These are phyloP conservation scores for Pogonomyrmex barbatus DNA, from an alignment of 1,140 invertebrate genomes.

Conservation along the genomic window DNA sequence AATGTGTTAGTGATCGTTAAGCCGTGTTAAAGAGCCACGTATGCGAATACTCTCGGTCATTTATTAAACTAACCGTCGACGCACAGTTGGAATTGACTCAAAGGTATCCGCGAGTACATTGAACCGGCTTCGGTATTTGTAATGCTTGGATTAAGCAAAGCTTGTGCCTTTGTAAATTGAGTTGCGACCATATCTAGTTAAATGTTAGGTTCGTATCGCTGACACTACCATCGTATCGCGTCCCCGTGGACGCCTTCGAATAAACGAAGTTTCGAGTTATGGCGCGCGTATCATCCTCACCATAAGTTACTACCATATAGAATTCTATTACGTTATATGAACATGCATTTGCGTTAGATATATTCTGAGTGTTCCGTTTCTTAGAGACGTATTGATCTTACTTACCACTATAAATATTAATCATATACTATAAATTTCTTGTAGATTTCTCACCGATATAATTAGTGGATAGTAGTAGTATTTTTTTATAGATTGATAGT, in stretches of 20 bases:
- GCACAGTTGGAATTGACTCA: conserved; percentile 58
- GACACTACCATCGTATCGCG: conserved; percentile 50
- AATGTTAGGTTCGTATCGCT: conserved; percentile 76
- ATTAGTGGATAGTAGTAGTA: neutral
- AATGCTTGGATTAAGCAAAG: conserved; percentile 64
- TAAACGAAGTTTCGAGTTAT: conserved; percentile 73
- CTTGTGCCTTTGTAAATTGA: conserved; percentile 71
- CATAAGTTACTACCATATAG: conserved; percentile 54
- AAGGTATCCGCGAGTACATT: conserved; percentile 51
- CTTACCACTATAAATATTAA: conserved; percentile 1
- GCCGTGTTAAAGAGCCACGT: conserved; percentile 36
- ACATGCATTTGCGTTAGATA: conserved; percentile 22
- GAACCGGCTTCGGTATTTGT: conserved; percentile 63
- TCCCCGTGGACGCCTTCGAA: conserved; percentile 68
- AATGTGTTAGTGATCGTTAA: conserved; percentile 1
- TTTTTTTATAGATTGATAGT: neutral
- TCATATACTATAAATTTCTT: neutral
- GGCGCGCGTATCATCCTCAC: conserved; percentile 40
- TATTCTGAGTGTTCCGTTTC: neutral
- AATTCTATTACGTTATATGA: conserved; percentile 57
- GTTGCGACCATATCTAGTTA: conserved; percentile 70
- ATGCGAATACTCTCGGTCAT: conserved; percentile 29
- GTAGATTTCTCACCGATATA: neutral
- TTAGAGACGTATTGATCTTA: conserved; percentile 28
- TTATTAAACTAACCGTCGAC: conserved; percentile 59